Conservation (phyloP, 2,888 invertebrate genomes). For the Electrophaes corylata region DNA sequence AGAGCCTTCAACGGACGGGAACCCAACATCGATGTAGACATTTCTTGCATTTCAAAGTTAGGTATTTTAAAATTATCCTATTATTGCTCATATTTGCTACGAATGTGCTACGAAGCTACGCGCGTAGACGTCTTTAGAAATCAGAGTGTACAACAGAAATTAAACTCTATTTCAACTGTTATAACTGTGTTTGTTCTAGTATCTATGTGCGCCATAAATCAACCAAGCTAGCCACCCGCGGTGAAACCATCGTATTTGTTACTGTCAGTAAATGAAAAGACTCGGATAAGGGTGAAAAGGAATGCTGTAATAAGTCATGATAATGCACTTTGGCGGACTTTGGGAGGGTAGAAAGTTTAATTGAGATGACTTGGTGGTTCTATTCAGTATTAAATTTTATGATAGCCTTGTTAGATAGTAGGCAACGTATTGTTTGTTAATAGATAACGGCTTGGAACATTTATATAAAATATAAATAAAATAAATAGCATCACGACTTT, state of each 20-base stretch:
- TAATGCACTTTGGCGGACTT: conserved; percentile 40
- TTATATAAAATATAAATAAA: no score
- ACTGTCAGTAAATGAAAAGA: conserved; percentile 64
- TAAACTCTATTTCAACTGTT: not conserved
- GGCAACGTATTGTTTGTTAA: not conserved
- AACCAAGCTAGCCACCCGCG: conserved; percentile 5
- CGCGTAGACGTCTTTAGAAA: not conserved
- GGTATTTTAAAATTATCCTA: no score
- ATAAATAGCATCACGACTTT: no score
- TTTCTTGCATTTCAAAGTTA: no score
- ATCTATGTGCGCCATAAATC: conserved; percentile 17
- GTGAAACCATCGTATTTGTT: conserved; percentile 51
- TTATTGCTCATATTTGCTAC: not conserved
- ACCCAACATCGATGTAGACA: no score
- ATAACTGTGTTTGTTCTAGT: not conserved
- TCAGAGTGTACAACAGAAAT: not conserved
- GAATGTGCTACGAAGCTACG: conserved; percentile 8
- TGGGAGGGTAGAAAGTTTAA: conserved; percentile 30
- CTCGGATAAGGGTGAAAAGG: conserved; percentile 45
- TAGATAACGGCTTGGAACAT: not conserved
- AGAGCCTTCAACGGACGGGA: no score
- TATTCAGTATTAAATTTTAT: conserved; percentile 15
- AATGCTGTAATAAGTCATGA: conserved; percentile 43
- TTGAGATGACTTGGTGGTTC: conserved; percentile 30
- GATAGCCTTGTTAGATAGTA: conserved; percentile 13